Base-by-base conservation (phyloP, 2,888 invertebrate genomes). In the Aplocera efformata region DNA sequence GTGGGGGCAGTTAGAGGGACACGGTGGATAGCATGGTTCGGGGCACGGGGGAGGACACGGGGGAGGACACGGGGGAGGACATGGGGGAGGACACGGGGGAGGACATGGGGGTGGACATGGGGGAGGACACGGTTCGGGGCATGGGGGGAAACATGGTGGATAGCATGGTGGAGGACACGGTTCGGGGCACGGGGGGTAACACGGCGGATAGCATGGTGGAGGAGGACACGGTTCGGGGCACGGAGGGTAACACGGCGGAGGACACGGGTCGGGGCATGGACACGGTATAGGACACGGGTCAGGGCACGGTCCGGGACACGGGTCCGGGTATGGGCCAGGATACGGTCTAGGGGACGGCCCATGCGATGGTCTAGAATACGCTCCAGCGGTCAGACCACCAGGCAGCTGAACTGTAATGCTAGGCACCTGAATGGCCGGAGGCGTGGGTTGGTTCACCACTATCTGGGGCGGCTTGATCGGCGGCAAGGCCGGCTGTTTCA, bases 391-490 rank as follows among this genome's bases (percentile, higher is more conserved):
- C n/a, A n/a, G n/a, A n/a, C n/a, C n/a, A n/a, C n/a, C n/a, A n/a
- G n/a, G n/a, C n/a, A n/a, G n/a, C n/a, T n/a, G n/a, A n/a, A n/a
- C n/a, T n/a, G n/a, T n/a, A 1, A 53, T 41, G 0, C 66, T 60
- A 0, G 81, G 74, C 0, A 69, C 58, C 23, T 76, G 76, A 0
- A 82, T 44, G 0, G 57, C 46, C 0, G 63, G 52, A 0, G 60
- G 68, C 1, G 58, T 41, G 1, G 76, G 73, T 1, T 65, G 72
- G 9, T 69, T 57, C 0, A 81, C 69, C 0, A 67, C 51, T 1
- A 83, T 74, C 7, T 63, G 60, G 0, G 77, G 70, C 0, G 71
- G 72, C 1, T 49, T 53, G 1, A 83, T 52, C 0, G 73, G 67
- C 0, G 42, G 7, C 0, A 66, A 71, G 0, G 47, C 44, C 0